These are phyloP conservation scores for Martes martes DNA, from an alignment of 2,113 vertebrate genomes.

Conservation along the genomic window DNA sequence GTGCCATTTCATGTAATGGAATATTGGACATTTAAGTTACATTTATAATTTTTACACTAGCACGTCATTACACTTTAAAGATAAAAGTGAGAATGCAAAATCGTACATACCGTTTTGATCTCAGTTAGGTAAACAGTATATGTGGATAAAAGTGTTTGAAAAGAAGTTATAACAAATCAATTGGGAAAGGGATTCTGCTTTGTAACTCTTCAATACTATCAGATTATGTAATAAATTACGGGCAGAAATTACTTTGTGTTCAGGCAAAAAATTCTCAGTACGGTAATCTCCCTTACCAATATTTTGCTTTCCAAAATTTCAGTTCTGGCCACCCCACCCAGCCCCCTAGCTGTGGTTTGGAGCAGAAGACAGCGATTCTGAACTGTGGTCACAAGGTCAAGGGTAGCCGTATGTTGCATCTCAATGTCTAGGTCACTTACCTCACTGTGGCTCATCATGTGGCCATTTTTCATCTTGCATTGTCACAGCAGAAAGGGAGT, in stretches of 20 bases:
- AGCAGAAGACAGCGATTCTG: not conserved
- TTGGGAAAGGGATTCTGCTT: no score
- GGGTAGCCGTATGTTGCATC: not conserved
- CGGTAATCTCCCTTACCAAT: fast-evolving
- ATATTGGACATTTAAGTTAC: not conserved
- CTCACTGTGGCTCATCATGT: not conserved
- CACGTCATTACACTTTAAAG: not conserved
- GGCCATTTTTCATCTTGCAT: not conserved
- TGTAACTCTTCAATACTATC: no score
- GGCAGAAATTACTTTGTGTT: not conserved
- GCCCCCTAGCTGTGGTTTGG: not conserved
- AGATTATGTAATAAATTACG: no score
- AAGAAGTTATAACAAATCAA: no score
- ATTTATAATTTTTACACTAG: not conserved
- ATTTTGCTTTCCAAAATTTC: not conserved
- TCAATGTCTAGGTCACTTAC: not conserved
- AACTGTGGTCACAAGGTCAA: not conserved
- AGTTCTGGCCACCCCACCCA: not conserved
- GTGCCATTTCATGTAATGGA: not conserved
- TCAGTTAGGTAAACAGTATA: no score
- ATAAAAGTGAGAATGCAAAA: not conserved
- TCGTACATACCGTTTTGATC: not conserved
- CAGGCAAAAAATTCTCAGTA: not conserved
- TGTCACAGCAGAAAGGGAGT: not conserved
- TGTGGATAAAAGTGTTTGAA: no score